Conservation (phyloP, 2,113 vertebrate genomes). For the Salvator merianae region DNA sequence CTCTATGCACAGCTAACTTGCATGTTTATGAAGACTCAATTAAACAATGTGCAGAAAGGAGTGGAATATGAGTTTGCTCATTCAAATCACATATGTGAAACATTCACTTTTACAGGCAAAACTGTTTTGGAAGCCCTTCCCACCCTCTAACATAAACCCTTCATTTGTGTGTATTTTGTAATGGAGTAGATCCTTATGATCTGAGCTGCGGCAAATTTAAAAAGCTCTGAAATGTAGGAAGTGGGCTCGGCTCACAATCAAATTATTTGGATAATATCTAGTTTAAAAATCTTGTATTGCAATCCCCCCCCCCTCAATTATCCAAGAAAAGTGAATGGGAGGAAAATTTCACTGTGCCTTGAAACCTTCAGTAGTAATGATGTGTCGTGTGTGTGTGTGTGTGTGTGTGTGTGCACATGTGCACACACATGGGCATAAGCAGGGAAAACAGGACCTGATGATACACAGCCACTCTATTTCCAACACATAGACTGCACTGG, state of each 20-base stretch:
- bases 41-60: not conserved
- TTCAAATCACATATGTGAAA: not conserved
- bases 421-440: too few relatives aligned
- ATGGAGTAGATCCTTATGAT: too few relatives aligned
- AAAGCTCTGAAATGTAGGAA: not conserved
- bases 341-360: not conserved
- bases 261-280: not conserved
- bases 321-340: not conserved
- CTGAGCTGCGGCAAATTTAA: not conserved
- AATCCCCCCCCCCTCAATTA: not conserved
- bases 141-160: not conserved
- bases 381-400: not conserved
- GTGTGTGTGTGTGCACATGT: too few relatives aligned
- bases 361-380: not conserved
- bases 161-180: not conserved
- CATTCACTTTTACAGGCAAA: not conserved
- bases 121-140: not conserved
- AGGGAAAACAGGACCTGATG: not conserved
- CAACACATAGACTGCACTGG: not conserved
- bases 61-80: not conserved
- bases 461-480: not conserved
- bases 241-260: not conserved
- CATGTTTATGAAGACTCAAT: too few relatives aligned
- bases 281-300: not conserved
- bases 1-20: too few relatives aligned